Base-by-base conservation (phyloP, 1,140 invertebrate genomes). In the Apis laboriosa region DNA sequence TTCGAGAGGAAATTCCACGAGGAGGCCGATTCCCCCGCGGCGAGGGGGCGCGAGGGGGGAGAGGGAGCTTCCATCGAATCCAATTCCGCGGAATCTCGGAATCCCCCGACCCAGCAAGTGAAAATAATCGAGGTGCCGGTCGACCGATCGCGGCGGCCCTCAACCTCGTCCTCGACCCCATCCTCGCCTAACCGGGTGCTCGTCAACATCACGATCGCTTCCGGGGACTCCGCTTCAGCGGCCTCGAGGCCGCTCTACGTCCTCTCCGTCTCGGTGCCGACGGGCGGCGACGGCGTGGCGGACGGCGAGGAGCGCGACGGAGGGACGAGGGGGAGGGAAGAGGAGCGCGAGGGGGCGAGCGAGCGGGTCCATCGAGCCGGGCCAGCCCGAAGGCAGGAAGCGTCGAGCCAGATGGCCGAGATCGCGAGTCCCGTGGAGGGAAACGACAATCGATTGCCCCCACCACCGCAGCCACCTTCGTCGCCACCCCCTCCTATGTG, bases 161-260 rank as follows among this genome's bases (percentile, higher is more conserved):
- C 86, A 7, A 75, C 80, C 0, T 68, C 77, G 0, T 80, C 80
- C 1, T 68, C 79, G 11, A 56, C 77, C 0, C 58, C 80, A 9
- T 80, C 77, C 9, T 80, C 77, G 9, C 24, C 89, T n/a, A 63
- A 84, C 28, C 94, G 95, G 83, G 94, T 97, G 84, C 94, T 96
- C 84, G 96, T 97, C 70, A 97, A 97, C 93, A 94, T 97, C 78
- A 97, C 96, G 7, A 97, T 97, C 88, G 95, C 96, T 28, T 95
- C 96, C 28, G 96, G 96, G 86, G 95, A 95, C 85, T 74, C 88
- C 7, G 94, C 94, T 84, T 74, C 9, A n/a, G 94, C 94, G 84
- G 93, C 94, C 82, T 94, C 95, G 87, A 95, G 96, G 87, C 96
- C 96, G 64, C 93, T 97, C 82, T 97, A 97, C 94, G 95, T 97